Conservation (phyloP, 2,888 invertebrate genomes). For the Pterostichus madidus region DNA sequence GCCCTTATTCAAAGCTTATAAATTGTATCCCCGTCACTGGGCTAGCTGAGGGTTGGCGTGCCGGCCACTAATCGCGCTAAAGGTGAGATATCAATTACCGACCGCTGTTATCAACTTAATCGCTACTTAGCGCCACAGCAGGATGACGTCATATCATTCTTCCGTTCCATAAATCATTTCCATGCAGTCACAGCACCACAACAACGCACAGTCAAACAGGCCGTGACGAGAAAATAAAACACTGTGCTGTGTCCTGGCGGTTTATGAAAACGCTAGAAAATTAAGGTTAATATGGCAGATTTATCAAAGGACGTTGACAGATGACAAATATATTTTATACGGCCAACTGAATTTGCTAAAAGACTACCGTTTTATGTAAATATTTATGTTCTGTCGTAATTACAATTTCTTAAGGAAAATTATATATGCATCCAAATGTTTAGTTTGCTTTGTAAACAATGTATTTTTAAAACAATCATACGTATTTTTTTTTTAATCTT, state of each 20-base stretch:
- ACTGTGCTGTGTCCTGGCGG: not conserved
- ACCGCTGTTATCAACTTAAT: slow-evolving; percentile 57
- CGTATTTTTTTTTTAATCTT: too few species aligned
- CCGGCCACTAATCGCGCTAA: slow-evolving; percentile 36
- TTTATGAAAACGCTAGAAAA: slow-evolving; percentile 46
- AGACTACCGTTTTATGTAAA: slow-evolving; percentile 32
- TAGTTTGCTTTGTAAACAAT: too few species aligned
- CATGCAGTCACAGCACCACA: slow-evolving; percentile 38
- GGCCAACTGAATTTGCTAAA: slow-evolving; percentile 21
- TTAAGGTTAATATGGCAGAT: slow-evolving; percentile 49
- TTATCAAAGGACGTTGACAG: slow-evolving; percentile 52
- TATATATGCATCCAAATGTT: too few species aligned
- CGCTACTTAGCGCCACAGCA: slow-evolving; percentile 57
- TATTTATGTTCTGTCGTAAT: slow-evolving; percentile 40
- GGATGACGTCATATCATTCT: slow-evolving; percentile 60
- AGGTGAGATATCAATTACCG: slow-evolving; percentile 64
- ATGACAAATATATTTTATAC: slow-evolving; percentile 44
- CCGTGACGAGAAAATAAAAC: slow-evolving; percentile 26
- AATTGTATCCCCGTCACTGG: too few species aligned
- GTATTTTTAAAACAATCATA: too few species aligned
- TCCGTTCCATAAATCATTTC: slow-evolving; percentile 61
- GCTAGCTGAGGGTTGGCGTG: slow-evolving; percentile 20
- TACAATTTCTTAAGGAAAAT: not conserved
- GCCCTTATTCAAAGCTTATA: too few species aligned
- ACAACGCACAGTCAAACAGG: not conserved